Base-by-base conservation (phyloP, 2,113 vertebrate genomes). In the Rhegmatorhina hoffmannsi region DNA sequence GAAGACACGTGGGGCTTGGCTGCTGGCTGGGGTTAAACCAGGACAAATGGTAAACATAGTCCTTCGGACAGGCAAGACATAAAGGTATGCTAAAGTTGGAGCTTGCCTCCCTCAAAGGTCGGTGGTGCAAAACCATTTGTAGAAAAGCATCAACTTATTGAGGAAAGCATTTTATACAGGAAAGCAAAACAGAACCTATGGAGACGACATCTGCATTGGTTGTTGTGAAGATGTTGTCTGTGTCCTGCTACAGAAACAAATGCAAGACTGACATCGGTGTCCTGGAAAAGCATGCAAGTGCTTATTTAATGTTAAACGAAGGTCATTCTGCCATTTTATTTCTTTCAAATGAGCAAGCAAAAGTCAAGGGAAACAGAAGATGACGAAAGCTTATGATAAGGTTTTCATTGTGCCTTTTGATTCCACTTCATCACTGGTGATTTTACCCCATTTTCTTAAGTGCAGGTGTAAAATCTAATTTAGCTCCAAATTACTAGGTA, bases 401-500 rank as follows among this genome's bases (percentile, higher is more conserved):
- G 34, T 77, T 91, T 94, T 68, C 64, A 84, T 89, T 58, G 44
- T 55, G 49, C 17, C 49, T 92, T 93, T 92, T 55, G 36, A 93
- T 93, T 95, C 50, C 36, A 47, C 43, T 93, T 84, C 68, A 95
- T 89, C 64, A 38, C 40, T 81, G 62, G 46, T 36, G 70, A 66
- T 93, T 93, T 93, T 82, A 80, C 64, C 68, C 36, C 44, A 50
- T 90, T 92, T 93, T 66, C 80, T 92, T 87, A 93, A 94, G 33
- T 76, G 58, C 92, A 81, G 60, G 52, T 90, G 50, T 82, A 90
- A 96, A 96, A 92, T 89, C 62, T 90, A 94, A 93, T 90, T 94
- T 87, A 89, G 66, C 20, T 87, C 67, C 40, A 94, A 87, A 94
- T 96, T 84, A 79, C 73, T 72, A 95, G 7, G 9, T 73, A 84